Percentiles rank a stretch among this genome's conserved stretches.
Evolutionary conservation across 2,888 invertebrate genomes (phyloP).

Genomic region (Clitarchus hookeri): DNA sequence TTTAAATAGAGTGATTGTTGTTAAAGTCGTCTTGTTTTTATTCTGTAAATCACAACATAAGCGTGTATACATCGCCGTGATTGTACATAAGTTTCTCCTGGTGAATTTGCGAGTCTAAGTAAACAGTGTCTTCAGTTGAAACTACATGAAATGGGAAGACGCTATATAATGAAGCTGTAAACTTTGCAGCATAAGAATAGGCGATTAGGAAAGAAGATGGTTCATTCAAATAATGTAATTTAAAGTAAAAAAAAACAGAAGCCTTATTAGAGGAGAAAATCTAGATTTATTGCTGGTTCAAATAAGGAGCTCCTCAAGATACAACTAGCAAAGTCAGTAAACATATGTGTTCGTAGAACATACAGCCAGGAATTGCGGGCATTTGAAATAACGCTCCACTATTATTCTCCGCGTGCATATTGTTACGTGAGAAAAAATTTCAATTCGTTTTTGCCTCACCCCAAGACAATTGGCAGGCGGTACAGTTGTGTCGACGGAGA

Average conservation of each 20-base stretch:
- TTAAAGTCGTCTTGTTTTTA: too few relatives aligned
- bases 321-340: background rate
- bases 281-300: background rate
- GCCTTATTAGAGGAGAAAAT: background rate
- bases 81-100: too few relatives aligned
- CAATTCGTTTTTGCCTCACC: too few relatives aligned
- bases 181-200: background rate
- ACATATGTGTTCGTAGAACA: background rate
- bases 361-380: background rate
- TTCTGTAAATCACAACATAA: too few relatives aligned
- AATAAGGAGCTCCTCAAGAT: background rate
- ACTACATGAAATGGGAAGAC: background rate
- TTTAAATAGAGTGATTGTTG: too few relatives aligned
- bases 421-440: too few relatives aligned
- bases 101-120: background rate
- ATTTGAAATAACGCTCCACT: background rate
- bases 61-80: too few relatives aligned
- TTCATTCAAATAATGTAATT: background rate
- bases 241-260: background rate
- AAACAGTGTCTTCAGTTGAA: background rate
- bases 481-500: background rate
- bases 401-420: too few relatives aligned
- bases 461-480: too few relatives aligned
- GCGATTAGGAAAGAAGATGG: background rate
- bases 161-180: background rate